phyloP scores from a whole-genome alignment of 2,113 vertebrate genomes.

The Ancistrus triradiatus region DNA sequence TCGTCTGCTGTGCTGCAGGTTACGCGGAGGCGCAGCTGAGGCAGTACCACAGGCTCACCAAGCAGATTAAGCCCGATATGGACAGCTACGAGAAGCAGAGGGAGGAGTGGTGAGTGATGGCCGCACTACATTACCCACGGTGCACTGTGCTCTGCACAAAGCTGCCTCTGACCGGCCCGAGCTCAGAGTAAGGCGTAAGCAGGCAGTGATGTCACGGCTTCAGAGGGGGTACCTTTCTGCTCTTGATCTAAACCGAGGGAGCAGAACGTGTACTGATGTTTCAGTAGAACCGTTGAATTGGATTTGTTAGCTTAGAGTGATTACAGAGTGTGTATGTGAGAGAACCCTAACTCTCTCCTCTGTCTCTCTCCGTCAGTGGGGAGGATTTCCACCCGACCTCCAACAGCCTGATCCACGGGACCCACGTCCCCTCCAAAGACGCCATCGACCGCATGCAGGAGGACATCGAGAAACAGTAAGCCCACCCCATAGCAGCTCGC shows the following conservation, averaged over 20 bases:
- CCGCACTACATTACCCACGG: no score
- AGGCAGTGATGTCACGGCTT: no score
- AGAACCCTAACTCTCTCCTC: slow-evolving; percentile 25
- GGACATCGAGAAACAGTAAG: slow-evolving; percentile 96
- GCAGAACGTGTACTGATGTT: no score
- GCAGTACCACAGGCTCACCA: slow-evolving; percentile 91
- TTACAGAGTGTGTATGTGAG: no score
- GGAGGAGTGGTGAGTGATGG: slow-evolving; percentile 77
- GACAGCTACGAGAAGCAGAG: slow-evolving; percentile 79
- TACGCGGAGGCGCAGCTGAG: slow-evolving; percentile 93
- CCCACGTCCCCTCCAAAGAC: slow-evolving; percentile 81
- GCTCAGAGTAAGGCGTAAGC: no score
- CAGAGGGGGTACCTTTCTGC: no score
- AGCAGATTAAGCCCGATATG: slow-evolving; percentile 91
- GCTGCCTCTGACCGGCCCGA: no score
- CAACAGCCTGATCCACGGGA: slow-evolving; percentile 89
- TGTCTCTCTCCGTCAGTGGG: slow-evolving; percentile 66
- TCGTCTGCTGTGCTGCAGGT: no score
- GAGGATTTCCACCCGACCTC: slow-evolving; percentile 90
- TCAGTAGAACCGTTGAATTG: no score
- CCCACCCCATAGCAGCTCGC: slow-evolving; percentile 33
- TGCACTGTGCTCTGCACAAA: no score
- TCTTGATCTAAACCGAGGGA: no score
- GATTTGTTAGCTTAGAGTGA: no score
- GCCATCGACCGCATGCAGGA: slow-evolving; percentile 90